Conservation (phyloP, 1,140 invertebrate genomes). For the Dendroctonus ponderosae region DNA sequence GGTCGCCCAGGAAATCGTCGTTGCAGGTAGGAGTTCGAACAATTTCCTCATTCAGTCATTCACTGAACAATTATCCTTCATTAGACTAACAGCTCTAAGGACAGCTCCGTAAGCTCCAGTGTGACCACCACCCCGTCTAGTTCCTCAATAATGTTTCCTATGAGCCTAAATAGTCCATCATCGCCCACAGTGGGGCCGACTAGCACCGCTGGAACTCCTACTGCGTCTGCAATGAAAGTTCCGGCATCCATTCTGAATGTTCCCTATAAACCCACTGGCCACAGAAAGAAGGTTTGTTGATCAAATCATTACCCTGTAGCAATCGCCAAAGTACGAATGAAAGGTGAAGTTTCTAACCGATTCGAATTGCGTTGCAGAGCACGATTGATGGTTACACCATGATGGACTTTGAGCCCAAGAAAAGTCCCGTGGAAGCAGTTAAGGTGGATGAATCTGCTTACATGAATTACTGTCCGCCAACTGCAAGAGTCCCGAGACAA, state of each 20-base stretch:
- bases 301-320: neutral
- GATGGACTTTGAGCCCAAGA: conserved; percentile 43
- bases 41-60: neutral
- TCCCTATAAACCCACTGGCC: conserved; percentile 33
- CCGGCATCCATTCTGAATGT: conserved; percentile 39
- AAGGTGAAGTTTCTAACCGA: too few species aligned
- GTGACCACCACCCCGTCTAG: conserved; percentile 55
- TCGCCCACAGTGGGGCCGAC: conserved; percentile 53
- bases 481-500: conserved; percentile 5
- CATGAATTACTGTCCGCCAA: conserved; percentile 46
- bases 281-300: conserved; percentile 1
- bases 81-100: conserved; percentile 47
- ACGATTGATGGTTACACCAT: conserved; percentile 40
- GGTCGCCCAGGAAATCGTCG: conserved; percentile 16
- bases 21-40: conserved; percentile 3
- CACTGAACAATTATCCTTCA: neutral
- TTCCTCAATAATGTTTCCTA: conserved; percentile 60
- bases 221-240: conserved; percentile 37
- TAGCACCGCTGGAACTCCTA: conserved; percentile 43
- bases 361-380: too few species aligned
- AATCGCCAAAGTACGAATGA: too few species aligned
- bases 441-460: conserved; percentile 39
- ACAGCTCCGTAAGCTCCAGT: conserved; percentile 49
- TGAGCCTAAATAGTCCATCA: conserved; percentile 60
- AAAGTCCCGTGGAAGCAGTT: conserved; percentile 5